Base-by-base conservation (phyloP, 2,113 vertebrate species). In the human (Homo sapiens) region DNA sequence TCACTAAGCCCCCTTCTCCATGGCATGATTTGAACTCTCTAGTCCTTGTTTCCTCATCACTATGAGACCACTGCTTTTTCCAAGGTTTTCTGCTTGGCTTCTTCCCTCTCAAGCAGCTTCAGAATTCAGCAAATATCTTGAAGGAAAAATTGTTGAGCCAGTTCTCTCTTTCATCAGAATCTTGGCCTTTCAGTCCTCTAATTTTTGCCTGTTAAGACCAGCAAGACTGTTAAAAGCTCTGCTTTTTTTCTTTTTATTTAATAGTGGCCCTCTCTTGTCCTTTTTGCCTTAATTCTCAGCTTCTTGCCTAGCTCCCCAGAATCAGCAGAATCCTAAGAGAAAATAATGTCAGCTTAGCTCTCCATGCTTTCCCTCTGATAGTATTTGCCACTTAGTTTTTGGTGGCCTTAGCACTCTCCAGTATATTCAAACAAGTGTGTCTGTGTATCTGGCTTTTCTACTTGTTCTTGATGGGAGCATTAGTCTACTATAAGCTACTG, bases 41-140 rank as follows among this genome's bases (percentile, higher is more conserved):
- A 80, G 64, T 66, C 45, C n/a, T 79, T 55, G 23, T 85, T 45
- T 94, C n/a, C 16, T 85, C 45, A 64, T 20, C 13, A 76, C 76
- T 27, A 17, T 3, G 9, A 70, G 17, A 61, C 50, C 50, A 6
- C 55, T 57, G 50, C 68, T 55, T 84, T 89, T 59, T 70, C 11
- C 30, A 38, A 70, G 32, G 23, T 76, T 70, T 96, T 78, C 38
- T 89, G 80, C 50, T 93, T 85, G 81, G 14, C 75, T 55, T 64
- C n/a, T 89, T 93, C 35, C 11, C 25, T 83, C 25, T 55, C 22
- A 68, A 38, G 23, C 59, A 38, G 38, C 16, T 79, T 55, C 48
- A 86, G 73, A 95, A 85, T 84, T 72, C 45, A 48, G 43, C 70
- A 92, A 11, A 64, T 92, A 72, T 30, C 72, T 85, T 97, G 45